These are phyloP conservation scores for Euclidia mi DNA, from an alignment of 2,888 invertebrate species.

Conservation along the genomic window DNA sequence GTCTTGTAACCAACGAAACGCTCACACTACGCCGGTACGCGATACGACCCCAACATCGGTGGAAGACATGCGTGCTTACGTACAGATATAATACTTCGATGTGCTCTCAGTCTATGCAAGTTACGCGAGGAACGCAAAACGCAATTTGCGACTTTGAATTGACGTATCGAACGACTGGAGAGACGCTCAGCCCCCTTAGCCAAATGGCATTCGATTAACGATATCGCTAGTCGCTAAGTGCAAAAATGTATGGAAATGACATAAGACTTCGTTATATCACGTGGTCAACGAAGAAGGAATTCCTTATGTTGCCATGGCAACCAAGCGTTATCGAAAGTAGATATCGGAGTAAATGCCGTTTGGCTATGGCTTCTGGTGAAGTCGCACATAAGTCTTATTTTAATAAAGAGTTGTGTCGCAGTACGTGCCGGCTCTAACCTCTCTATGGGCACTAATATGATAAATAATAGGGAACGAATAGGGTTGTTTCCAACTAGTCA, in stretches of 20 bases:
- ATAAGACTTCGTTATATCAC: too few species aligned
- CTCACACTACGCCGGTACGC: slow-evolving; percentile 1
- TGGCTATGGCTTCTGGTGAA: too few species aligned
- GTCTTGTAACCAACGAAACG: slow-evolving; percentile 31
- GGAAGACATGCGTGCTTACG: slow-evolving; percentile 34
- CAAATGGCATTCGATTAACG: too few species aligned
- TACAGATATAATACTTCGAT: slow-evolving; percentile 18
- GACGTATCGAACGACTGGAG: background rate
- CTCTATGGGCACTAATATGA: background rate
- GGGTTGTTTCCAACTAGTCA: too few species aligned
- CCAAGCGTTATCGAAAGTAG: too few species aligned
- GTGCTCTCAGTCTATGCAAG: slow-evolving; percentile 24
- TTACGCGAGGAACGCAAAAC: slow-evolving; percentile 3
- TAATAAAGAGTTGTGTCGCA: background rate
- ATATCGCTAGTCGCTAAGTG: too few species aligned
- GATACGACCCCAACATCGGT: slow-evolving; percentile 3
- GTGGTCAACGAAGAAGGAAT: too few species aligned
- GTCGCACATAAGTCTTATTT: background rate
- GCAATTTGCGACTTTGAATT: slow-evolving; percentile 8
- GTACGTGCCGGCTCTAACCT: background rate
- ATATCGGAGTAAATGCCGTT: too few species aligned
- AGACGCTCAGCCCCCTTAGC: too few species aligned
- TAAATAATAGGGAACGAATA: slow-evolving; percentile 4
- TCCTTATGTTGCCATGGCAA: too few species aligned
- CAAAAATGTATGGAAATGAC: too few species aligned